These are phyloP conservation scores for Xenops minutus DNA, from an alignment of 2,797 vertebrate genomes.

Conservation along the genomic window DNA sequence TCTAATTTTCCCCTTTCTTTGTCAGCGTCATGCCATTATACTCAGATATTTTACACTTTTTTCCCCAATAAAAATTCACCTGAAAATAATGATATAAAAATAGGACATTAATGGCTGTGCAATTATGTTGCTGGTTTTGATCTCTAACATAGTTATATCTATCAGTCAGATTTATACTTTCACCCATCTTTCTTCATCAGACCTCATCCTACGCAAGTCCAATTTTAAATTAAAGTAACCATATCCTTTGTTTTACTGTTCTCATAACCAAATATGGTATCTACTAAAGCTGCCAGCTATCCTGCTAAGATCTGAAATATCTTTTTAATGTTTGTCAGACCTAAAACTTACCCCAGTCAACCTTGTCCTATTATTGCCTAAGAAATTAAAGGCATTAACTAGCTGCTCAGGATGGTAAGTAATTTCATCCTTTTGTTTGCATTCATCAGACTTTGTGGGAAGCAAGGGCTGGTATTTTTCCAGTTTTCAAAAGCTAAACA, in stretches of 20 bases:
- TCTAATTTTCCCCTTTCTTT: background rate
- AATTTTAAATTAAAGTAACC: background rate
- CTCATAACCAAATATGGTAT: background rate
- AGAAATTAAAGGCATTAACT: background rate
- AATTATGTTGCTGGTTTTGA: background rate
- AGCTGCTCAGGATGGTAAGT: background rate
- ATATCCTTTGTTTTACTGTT: background rate
- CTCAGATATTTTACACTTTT: background rate
- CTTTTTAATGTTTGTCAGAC: background rate
- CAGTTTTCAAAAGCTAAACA: background rate
- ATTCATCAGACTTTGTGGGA: background rate
- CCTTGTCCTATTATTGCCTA: background rate
- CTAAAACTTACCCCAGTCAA: constrained; percentile 2
- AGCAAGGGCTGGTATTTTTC: background rate
- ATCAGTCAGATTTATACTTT: background rate
- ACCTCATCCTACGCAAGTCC: background rate
- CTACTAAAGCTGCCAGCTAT: background rate
- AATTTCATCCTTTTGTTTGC: background rate
- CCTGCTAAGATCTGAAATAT: background rate
- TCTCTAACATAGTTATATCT: background rate
- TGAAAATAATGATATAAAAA: background rate
- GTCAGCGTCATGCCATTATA: background rate
- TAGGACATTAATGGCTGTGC: background rate
- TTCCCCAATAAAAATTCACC: background rate
- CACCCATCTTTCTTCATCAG: background rate